Evolutionary conservation across 2,113 vertebrate species (phyloP), one percentile per base, ranked within the genome.

Genomic region (Phycodurus eques): DNA sequence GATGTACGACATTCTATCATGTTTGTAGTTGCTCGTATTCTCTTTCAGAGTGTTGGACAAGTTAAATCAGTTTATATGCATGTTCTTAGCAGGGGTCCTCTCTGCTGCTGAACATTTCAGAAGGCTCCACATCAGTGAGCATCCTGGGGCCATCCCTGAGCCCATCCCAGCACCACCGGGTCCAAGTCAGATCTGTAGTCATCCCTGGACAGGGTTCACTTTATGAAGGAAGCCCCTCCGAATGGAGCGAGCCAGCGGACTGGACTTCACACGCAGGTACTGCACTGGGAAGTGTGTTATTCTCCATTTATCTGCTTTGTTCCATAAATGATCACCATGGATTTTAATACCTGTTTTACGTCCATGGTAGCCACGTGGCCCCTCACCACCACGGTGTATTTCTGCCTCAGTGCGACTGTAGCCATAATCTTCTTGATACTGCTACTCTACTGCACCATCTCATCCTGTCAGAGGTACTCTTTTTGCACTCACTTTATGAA

Each of bases 261-360:
- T 93, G 90, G 90, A 91, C 53, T 2, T 85, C 88, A 0, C 47
- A 67, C 8, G 22, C 77, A 73, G 91, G 91, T 88, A 78, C 47
- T 8, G 19, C 11, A 54, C 46, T 43, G 17, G 8, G 20, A 35
- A 19, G 19, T 39, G 7, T 63, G 61, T n/a, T 5, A n/a, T 4
- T 43, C 9, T 43, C 20, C 4, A 13, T 64, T 39, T 19, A 19
- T 19, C 19, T 10, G 8, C 17, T 10, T n/a, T 65, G 13, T 42
- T 60, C 56, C 56, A 27, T 51, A 31, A 59, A 59, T 31, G 31
- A 35, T 35, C 13, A 19, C 9, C 11, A 65, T 20, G n/a, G n/a
- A 39, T 39, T 39, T 33, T 39, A 35, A 61, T 54, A 56, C 14
- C 20, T 13, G 19, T 46, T 15, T 31, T 2, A 3, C 9, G 57